phyloP scores from a whole-genome alignment of 2,113 vertebrate genomes.

The Tylochromis polylepis region DNA sequence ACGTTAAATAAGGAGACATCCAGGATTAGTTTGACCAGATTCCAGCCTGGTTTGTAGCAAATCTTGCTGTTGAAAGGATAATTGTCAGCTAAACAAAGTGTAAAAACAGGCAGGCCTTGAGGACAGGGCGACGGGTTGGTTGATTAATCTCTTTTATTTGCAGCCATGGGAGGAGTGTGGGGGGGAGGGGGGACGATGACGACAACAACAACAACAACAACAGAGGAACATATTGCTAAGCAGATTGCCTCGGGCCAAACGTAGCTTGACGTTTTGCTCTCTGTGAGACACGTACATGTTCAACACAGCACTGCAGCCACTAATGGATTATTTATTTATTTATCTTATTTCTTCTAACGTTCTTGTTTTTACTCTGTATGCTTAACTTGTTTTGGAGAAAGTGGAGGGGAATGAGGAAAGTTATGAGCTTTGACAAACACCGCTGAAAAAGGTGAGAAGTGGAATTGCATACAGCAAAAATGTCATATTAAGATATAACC shows the following conservation, averaged over 20 bases:
- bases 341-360: background rate
- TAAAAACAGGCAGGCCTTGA: background rate
- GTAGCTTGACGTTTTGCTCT: conserved; percentile 6
- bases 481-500: background rate
- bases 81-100: background rate
- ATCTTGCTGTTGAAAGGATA: conserved; percentile 3
- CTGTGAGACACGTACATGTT: conserved; percentile 2
- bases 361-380: background rate
- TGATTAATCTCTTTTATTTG: conserved; percentile 37
- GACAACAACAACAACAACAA: background rate
- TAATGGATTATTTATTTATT: conserved; percentile 39
- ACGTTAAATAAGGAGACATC: background rate
- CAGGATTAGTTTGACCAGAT: conserved; percentile 5
- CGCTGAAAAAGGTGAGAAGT: background rate
- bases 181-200: background rate
- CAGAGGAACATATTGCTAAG: conserved; percentile 48
- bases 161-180: background rate
- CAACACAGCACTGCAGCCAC: conserved; percentile 12
- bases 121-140: background rate
- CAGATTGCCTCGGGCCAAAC: conserved; percentile 47
- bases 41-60: background rate
- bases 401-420: background rate
- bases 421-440: background rate
- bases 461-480: background rate
- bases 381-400: background rate